Base-by-base conservation (phyloP, 2,888 invertebrate genomes). In the Bhutanitis thaidina region DNA sequence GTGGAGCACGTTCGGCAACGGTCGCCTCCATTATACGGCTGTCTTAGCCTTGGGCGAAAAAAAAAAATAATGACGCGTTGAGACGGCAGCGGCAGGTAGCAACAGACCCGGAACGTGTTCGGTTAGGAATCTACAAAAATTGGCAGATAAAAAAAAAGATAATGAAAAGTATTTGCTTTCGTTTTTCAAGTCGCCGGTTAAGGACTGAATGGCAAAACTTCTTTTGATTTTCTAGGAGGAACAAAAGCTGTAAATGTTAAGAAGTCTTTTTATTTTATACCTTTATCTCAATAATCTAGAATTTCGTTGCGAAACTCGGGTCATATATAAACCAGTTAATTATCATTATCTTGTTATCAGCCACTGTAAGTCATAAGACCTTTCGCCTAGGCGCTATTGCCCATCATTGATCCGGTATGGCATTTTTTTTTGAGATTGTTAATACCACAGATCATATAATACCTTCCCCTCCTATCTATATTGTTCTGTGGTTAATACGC, bases 71-170 rank as follows among this genome's bases (percentile, higher is more conserved):
- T 44, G 36, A 43, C 37, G 49, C n/a, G 43, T 32, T 16, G 36
- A 43, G 49, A 43, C 43, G 49, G 38, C 46, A 37, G 37, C 49
- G 38, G 37, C 50, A 50, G 50, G 50, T 50, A 50, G 50, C 50
- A 44, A 50, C 44, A 38, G 38, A 29, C 43, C 41, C 40, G 45
- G 43, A 43, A 49, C 49, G 41, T 49, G 41, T 49, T 49, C 50
- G 50, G 15, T 44, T 35, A 37, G 39, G 39, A 50, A 39, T 39
- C 44, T 50, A 44, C 44, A 25, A 50, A 49, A 50, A 44, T 20
- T 50, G 44, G 38, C 44, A 39, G 34, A 13, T 15, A n/a, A 34
- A 39, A 38, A 36, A 40, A 43, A 49, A 32, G 14, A 3, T 1
- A 9, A n/a, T n/a, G n/a, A 8, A 30, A 43, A 49, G 30, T 12